Percentiles rank a stretch among this genome's conserved stretches.
phyloP scores from a whole-genome alignment of 2,113 vertebrate species.

The Melanocharis versteri region DNA sequence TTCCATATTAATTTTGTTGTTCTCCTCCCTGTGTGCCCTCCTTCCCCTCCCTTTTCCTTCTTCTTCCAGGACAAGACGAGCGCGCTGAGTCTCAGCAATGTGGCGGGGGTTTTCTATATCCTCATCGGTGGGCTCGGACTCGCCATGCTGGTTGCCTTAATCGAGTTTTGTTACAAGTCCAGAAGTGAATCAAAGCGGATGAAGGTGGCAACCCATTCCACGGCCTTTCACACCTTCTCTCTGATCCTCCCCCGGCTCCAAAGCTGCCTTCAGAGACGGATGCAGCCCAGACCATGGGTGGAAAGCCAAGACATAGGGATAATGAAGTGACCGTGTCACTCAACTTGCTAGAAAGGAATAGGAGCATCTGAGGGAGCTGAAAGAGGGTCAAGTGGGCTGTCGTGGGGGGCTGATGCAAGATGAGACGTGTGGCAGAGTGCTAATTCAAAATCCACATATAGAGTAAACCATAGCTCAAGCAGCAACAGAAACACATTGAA shows the following conservation, averaged over 20 bases:
- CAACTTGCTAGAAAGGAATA: background rate
- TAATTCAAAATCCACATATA: background rate
- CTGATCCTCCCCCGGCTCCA: slow-evolving; percentile 77
- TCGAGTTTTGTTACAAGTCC: slow-evolving; percentile 99
- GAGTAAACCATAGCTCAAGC: background rate
- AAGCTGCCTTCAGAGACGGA: slow-evolving; percentile 78
- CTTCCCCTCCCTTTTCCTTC: slow-evolving; percentile 45
- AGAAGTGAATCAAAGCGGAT: slow-evolving; percentile 96
- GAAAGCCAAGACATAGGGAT: slow-evolving; percentile 26
- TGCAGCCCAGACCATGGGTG: slow-evolving; percentile 58
- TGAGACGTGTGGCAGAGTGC: background rate
- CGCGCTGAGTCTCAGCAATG: slow-evolving; percentile 97
- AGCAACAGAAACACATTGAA: background rate
- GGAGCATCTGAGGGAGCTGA: background rate
- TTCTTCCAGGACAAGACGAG: slow-evolving; percentile 94
- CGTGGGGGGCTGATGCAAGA: background rate
- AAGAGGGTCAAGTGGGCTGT: background rate
- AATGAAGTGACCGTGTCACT: background rate
- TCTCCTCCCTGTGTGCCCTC: slow-evolving; percentile 42
- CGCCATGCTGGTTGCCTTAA: slow-evolving; percentile 98
- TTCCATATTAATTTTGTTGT: slow-evolving; percentile 60
- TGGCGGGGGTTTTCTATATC: slow-evolving; percentile 99
- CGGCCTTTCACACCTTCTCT: slow-evolving; percentile 82
- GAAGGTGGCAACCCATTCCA: slow-evolving; percentile 90
- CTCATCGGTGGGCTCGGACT: slow-evolving; percentile 96